Conservation (phyloP, 2,113 vertebrate genomes). For the Notarius quadriscutis region DNA sequence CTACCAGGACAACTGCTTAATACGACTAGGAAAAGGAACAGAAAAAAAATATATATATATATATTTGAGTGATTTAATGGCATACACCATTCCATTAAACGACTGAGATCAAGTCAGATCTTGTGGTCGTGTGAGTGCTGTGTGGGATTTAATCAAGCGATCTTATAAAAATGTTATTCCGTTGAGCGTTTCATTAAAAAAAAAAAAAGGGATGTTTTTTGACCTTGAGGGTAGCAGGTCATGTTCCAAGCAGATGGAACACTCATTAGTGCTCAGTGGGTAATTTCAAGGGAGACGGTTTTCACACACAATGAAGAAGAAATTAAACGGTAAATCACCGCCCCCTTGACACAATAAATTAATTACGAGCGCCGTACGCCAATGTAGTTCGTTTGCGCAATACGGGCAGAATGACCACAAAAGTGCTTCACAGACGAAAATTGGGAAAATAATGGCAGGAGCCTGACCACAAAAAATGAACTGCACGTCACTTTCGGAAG, state of each 20-base stretch:
- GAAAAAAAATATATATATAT: background rate
- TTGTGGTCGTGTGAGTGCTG: slow-evolving; percentile 15
- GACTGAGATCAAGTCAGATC: slow-evolving; percentile 21
- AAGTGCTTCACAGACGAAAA: slow-evolving; percentile 34
- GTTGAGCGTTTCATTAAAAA: slow-evolving; percentile 28
- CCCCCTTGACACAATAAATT: slow-evolving; percentile 46
- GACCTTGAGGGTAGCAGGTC: slow-evolving; percentile 44
- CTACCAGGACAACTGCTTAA: slow-evolving; percentile 36
- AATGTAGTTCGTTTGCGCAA: slow-evolving; percentile 39
- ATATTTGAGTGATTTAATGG: slow-evolving; percentile 47
- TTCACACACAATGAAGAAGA: slow-evolving; percentile 46
- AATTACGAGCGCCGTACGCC: slow-evolving; percentile 34
- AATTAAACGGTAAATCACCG: slow-evolving; percentile 52
- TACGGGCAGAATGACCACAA: slow-evolving; percentile 43
- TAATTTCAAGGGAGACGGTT: slow-evolving; percentile 46
- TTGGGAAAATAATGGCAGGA: slow-evolving; percentile 40
- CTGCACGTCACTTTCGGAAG: background rate
- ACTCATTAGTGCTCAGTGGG: slow-evolving; percentile 48
- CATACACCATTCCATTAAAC: slow-evolving; percentile 45
- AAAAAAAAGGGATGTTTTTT: background rate
- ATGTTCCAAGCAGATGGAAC: slow-evolving; percentile 45
- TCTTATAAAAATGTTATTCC: slow-evolving; percentile 9
- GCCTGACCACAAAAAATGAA: background rate
- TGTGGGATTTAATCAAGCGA: slow-evolving; percentile 7
- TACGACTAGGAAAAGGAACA: slow-evolving; percentile 24